Conservation (phyloP, 2,888 invertebrate genomes). For the Clepsis dumicolana region DNA sequence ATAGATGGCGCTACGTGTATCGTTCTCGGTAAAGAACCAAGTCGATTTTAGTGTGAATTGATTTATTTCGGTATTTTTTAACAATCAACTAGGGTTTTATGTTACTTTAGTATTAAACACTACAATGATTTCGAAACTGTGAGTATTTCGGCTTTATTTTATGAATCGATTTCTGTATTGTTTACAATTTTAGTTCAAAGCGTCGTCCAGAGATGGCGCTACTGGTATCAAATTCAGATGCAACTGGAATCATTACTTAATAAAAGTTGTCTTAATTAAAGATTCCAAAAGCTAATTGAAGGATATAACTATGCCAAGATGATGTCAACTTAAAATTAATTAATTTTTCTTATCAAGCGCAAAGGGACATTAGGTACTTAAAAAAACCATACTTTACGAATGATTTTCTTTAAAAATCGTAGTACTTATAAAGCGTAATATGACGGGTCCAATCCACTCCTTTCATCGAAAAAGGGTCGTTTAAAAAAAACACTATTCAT, state of each 20-base stretch:
- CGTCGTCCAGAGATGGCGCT: constrained; percentile 17
- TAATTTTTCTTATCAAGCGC: too few relatives aligned
- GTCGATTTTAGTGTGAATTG: neutral
- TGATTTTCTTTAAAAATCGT: too few relatives aligned
- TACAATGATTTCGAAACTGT: neutral
- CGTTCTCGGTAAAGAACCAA: neutral
- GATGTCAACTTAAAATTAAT: too few relatives aligned
- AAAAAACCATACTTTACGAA: too few relatives aligned
- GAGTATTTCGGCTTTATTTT: neutral
- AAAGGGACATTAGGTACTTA: too few relatives aligned
- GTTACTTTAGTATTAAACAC: neutral
- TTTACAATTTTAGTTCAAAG: neutral
- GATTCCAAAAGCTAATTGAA: too few relatives aligned
- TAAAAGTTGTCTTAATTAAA: too few relatives aligned
- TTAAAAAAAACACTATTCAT: neutral
- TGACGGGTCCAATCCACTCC: too few relatives aligned
- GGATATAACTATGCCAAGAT: too few relatives aligned
- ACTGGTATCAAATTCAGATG: neutral
- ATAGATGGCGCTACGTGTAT: constrained; percentile 22
- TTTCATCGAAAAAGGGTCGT: neutral
- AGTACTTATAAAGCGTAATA: too few relatives aligned
- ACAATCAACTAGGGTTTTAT: neutral
- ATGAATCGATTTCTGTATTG: neutral
- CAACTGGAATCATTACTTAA: neutral
- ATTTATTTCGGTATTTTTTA: neutral